phyloP scores from a whole-genome alignment of 1,140 invertebrate species.

The Spodoptera frugiperda region DNA sequence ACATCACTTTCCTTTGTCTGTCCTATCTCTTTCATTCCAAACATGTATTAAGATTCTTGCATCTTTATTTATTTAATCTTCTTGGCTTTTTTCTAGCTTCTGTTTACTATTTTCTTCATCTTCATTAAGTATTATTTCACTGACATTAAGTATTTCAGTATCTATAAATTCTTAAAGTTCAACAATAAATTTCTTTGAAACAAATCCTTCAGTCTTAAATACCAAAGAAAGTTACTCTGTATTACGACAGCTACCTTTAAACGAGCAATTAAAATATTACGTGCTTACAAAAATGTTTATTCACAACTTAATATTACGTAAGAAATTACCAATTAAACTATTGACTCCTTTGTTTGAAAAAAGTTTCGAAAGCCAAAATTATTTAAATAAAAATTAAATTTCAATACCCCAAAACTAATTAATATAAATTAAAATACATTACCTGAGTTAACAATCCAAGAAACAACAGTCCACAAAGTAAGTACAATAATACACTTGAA shows the following conservation, averaged over 20 bases:
- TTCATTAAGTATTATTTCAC: neutral
- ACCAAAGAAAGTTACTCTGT: constrained; percentile 30
- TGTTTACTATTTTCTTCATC: neutral
- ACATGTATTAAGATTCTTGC: constrained; percentile 5
- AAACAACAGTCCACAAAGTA: constrained; percentile 65
- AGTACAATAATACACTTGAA: constrained; percentile 56
- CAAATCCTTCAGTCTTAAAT: neutral
- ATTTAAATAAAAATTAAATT: neutral
- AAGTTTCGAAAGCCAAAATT: constrained; percentile 11
- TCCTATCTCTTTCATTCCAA: neutral
- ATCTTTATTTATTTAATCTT: neutral
- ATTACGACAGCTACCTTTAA: constrained; percentile 27
- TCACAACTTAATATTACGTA: constrained; percentile 35
- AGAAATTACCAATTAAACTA: constrained; percentile 36
- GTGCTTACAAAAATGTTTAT: constrained; percentile 25
- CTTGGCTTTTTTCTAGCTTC: neutral
- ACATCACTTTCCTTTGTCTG: constrained; percentile 37
- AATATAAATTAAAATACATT: constrained; percentile 54
- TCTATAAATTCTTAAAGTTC: neutral
- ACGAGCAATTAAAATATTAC: constrained; percentile 32
- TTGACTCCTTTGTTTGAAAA: constrained; percentile 35
- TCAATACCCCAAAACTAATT: constrained; percentile 22
- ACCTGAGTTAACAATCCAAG: constrained; percentile 64
- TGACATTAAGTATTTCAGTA: constrained; percentile 13
- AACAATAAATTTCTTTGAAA: constrained; percentile 36